Conservation (phyloP, 2,113 vertebrate species). For the Xenus cinereus region DNA sequence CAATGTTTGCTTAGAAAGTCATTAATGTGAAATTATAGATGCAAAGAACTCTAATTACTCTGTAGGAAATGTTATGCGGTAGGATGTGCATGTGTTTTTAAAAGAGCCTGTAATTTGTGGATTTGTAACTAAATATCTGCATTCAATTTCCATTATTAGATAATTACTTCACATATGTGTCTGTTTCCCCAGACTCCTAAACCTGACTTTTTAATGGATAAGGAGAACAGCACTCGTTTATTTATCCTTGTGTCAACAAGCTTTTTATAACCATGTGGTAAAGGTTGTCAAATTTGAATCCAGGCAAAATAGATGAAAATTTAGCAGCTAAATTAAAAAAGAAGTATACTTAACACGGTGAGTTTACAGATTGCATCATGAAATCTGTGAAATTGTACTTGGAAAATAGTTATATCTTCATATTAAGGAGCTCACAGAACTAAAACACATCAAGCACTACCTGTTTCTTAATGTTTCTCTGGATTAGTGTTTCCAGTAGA, state of each 20-base stretch:
- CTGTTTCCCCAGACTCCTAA: background rate
- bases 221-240: background rate
- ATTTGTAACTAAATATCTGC: conserved; percentile 47
- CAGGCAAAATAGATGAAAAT: background rate
- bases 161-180: background rate
- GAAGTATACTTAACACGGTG: rapidly evolving
- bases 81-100: background rate
- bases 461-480: background rate
- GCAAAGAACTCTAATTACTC: background rate
- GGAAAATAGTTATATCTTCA: background rate
- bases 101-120: conserved; percentile 28
- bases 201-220: background rate
- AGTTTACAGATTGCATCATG: rapidly evolving
- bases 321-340: background rate
- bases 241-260: background rate
- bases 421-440: background rate
- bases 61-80: conserved; percentile 41
- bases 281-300: background rate
- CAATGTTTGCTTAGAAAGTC: background rate
- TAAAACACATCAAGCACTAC: background rate
- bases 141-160: conserved; percentile 26
- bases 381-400: background rate
- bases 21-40: conserved; percentile 14
- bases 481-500: background rate
- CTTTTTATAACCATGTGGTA: background rate